Percentiles rank a stretch among this genome's conserved stretches.
phyloP scores from a whole-genome alignment of 2,888 invertebrate genomes.

The Nemotelus pantherinus region DNA sequence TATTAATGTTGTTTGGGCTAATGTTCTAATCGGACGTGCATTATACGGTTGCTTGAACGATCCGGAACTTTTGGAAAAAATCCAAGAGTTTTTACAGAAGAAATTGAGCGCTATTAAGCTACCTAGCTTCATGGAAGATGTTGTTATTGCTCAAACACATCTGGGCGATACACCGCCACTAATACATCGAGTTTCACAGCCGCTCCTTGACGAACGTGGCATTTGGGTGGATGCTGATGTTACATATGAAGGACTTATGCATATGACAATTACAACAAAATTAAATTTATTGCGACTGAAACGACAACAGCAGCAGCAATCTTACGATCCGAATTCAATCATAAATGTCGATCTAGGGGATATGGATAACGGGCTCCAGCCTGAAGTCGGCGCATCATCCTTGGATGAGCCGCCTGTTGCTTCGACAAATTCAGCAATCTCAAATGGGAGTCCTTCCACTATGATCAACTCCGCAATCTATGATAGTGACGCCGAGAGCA shows the following conservation, averaged over 20 bases:
- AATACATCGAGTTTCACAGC: slow-evolving; percentile 71
- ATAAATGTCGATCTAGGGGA: neutral
- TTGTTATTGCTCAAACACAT: slow-evolving; percentile 76
- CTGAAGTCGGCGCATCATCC: neutral
- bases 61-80: slow-evolving; percentile 56
- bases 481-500: slow-evolving; percentile 64
- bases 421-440: neutral
- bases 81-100: slow-evolving; percentile 62
- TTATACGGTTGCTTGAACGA: slow-evolving; percentile 61
- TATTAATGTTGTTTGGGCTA: slow-evolving; percentile 64
- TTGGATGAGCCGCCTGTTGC: neutral
- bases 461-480: slow-evolving; percentile 58
- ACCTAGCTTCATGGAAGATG: slow-evolving; percentile 85
- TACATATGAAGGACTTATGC: slow-evolving; percentile 76
- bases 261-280: slow-evolving; percentile 85
- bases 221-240: slow-evolving; percentile 86
- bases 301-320: slow-evolving; percentile 54
- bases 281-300: slow-evolving; percentile 69
- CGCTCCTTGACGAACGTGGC: slow-evolving; percentile 79
- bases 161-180: slow-evolving; percentile 74
- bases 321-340: neutral
- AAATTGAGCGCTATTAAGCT: slow-evolving; percentile 66
- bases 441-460: neutral
- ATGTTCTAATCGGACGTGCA: slow-evolving; percentile 62
- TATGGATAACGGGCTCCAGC: no score